These are phyloP conservation scores for Aphelenchoides fujianensis DNA, from an alignment of 1,140 invertebrate genomes.

Conservation along the genomic window DNA sequence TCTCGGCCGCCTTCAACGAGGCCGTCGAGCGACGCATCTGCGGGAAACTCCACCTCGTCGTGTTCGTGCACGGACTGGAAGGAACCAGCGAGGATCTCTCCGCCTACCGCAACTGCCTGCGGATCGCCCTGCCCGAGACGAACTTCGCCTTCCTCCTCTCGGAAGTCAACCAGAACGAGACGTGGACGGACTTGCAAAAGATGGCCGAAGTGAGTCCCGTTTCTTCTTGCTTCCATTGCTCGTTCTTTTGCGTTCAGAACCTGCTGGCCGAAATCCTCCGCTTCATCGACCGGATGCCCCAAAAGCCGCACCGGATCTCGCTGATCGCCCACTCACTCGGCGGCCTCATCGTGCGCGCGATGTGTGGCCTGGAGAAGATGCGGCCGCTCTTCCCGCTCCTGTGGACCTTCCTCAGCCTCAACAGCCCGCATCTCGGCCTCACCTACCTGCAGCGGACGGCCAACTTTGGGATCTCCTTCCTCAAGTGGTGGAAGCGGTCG, in stretches of 20 bases:
- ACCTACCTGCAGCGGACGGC: constrained; percentile 35
- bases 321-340: constrained; percentile 36
- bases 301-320: constrained; percentile 24
- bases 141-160: constrained; percentile 37
- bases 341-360: constrained; percentile 31
- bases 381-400: constrained; percentile 15
- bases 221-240: too few species aligned
- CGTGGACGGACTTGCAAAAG: constrained; percentile 26
- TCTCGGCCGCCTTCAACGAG: constrained; percentile 8
- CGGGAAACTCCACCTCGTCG: constrained; percentile 28
- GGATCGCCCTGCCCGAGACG: constrained; percentile 28
- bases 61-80: constrained; percentile 41
- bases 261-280: constrained; percentile 33
- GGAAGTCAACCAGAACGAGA: constrained; percentile 39
- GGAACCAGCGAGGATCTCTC: constrained; percentile 35
- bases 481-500: constrained; percentile 43
- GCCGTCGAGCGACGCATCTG: constrained; percentile 25
- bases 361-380: constrained; percentile 23
- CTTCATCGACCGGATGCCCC: constrained; percentile 24
- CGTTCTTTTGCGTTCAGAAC: too few species aligned
- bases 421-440: constrained; percentile 36
- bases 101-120: constrained; percentile 30
- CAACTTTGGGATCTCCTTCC: constrained; percentile 28
- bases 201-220: too few species aligned
- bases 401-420: constrained; percentile 35